These are phyloP conservation scores for Dicrurus megarhynchus DNA, from an alignment of 2,113 vertebrate species.

Conservation along the genomic window DNA sequence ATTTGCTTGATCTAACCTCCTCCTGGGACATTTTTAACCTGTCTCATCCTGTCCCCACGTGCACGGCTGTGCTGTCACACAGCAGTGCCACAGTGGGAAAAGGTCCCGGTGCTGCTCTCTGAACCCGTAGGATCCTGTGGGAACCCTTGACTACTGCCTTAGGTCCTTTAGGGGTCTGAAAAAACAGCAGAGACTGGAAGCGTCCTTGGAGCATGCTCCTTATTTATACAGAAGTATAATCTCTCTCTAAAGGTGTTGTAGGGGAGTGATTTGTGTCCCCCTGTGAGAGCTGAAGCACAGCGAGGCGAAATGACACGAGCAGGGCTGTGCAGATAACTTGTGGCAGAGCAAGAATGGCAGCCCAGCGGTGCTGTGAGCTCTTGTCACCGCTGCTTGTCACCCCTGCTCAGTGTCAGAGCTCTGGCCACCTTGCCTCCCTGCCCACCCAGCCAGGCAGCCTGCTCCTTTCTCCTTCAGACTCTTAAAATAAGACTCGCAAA, in stretches of 20 bases:
- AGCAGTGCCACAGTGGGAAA: background rate
- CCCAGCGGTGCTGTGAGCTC: background rate
- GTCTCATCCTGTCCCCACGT: background rate
- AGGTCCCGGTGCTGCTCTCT: background rate
- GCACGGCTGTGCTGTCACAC: background rate
- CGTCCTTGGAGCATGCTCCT: background rate
- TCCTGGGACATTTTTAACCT: background rate
- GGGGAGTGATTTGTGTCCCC: background rate
- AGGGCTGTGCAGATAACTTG: background rate
- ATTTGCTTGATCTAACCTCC: background rate
- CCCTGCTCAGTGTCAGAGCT: background rate
- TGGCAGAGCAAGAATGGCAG: rapidly evolving
- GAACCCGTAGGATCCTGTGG: background rate
- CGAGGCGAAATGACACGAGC: background rate
- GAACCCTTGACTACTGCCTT: background rate
- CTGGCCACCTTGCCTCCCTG: background rate
- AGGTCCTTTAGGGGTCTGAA: background rate
- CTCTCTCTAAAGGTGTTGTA: background rate
- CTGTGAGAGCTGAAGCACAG: background rate
- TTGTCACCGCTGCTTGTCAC: background rate
- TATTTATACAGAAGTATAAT: background rate
- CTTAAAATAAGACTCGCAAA: constrained; percentile 57
- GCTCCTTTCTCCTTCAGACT: constrained; percentile 22
- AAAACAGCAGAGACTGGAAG: background rate
- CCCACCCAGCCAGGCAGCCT: background rate